A percentile compares a stretch with the other conserved stretches of the same genome.
Evolutionary conservation across 2,113 vertebrate species (phyloP).

Genomic region (Mionectes macconnelli): DNA sequence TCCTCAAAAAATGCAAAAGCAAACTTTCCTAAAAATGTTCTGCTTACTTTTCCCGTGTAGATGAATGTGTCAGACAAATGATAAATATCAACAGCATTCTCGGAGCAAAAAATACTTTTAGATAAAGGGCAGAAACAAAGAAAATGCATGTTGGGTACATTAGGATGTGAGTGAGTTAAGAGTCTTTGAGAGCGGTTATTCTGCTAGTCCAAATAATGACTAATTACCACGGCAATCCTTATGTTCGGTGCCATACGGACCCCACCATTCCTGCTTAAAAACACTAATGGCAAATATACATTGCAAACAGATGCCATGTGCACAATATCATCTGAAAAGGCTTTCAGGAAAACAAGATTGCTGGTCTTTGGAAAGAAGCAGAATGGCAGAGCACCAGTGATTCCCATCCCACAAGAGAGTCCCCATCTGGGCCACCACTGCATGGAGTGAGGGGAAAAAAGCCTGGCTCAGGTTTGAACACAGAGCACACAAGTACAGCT

Average conservation of each 20-base stretch:
- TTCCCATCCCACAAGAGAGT: neutral
- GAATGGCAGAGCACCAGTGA: conserved; percentile 39
- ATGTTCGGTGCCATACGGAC: conserved; percentile 62
- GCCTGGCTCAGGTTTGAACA: neutral
- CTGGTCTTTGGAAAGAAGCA: neutral
- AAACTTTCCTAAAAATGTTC: neutral
- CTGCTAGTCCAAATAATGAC: conserved; percentile 67
- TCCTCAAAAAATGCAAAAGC: neutral
- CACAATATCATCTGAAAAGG: conserved; percentile 45
- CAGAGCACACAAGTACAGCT: neutral
- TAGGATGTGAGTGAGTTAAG: conserved; percentile 39
- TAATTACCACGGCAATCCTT: conserved; percentile 61
- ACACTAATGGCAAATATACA: conserved; percentile 63
- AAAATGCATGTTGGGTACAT: neutral
- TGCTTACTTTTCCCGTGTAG: neutral
- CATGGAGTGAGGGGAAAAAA: neutral
- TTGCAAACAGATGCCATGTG: conserved; percentile 62
- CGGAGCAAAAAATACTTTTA: conserved; percentile 21
- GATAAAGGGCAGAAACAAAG: conserved; percentile 18
- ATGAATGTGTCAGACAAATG: neutral
- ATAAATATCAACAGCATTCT: conserved; percentile 21
- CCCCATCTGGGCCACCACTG: conserved; percentile 38
- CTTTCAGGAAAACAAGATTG: conserved; percentile 48
- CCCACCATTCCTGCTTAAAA: conserved; percentile 45
- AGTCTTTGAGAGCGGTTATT: conserved; percentile 49